Base-by-base conservation (phyloP, 2,888 invertebrate genomes). In the Meteorus colon region DNA sequence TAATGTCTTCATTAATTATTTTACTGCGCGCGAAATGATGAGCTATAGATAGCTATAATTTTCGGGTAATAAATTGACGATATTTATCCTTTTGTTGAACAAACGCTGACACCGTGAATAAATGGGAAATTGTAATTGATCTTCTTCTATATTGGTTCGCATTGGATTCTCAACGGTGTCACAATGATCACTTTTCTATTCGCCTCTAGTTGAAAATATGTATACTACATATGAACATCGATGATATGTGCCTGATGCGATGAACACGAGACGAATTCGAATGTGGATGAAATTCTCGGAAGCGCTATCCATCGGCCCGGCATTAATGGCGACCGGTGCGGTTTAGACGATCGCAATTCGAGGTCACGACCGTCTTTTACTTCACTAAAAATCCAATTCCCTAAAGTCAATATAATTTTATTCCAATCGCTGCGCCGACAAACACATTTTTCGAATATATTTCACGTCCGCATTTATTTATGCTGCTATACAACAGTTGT, bases 241-340 rank as follows among this genome's bases (percentile, higher is more conserved):
- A 55, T 19, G 55, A 55, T 55, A n/a, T 55, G 19, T 55, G 55
- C 55, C 55, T 55, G 55, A 55, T 19, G 55, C 55, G 19, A 55
- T 19, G 55, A 72, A 72, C 76, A 76, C 76, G 76, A 69, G 73
- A 76, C 73, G 76, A 76, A 76, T 76, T 76, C 76, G 76, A 76
- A 76, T 76, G 76, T 68, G 76, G 69, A 76, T 73, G 69, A 76
- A 76, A 73, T 76, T 76, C 76, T 73, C 19, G 62, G 76, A 75
- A 75, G 66, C 55, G 71, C 70, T 68, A 63, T 68, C 73, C 76
- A 76, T 73, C 68, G 75, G 75, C 71, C 75, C 55, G 75, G 75
- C 75, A 75, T 75, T 75, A 75, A 75, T 75, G 75, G 73, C 73
- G 55, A 69, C 73, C 66, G 67, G 71, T 75, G 75, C 71, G 70